A percentile compares a stretch with the other conserved stretches of the same genome.
Evolutionary conservation across 2,113 vertebrate species (phyloP).

Genomic region (Microcebus jonahi): DNA sequence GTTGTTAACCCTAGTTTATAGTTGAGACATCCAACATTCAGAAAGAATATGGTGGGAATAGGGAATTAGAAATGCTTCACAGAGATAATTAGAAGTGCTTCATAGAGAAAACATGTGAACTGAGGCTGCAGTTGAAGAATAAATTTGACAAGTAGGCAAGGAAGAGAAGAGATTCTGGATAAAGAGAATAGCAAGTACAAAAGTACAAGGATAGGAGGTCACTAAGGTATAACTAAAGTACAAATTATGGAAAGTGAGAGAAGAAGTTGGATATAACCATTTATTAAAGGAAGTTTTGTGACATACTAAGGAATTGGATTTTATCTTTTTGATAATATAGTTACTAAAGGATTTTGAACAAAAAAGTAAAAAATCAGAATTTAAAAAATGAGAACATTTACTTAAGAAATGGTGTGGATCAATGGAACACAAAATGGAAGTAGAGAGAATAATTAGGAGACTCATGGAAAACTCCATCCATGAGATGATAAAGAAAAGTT

Average conservation of each 20-base stretch:
- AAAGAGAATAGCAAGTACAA: not conserved
- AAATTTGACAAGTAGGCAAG: not conserved
- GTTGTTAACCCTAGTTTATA: not conserved
- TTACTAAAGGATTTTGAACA: constrained; percentile 27
- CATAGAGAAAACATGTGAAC: not conserved
- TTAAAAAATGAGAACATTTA: not conserved
- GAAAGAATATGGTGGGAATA: not conserved
- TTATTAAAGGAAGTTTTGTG: constrained; percentile 10
- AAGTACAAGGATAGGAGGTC: not conserved
- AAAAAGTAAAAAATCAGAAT: not conserved
- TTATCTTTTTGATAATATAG: constrained; percentile 8
- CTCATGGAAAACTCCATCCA: not conserved
- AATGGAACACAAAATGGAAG: constrained; percentile 16
- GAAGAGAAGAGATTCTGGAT: not conserved
- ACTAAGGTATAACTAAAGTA: not conserved
- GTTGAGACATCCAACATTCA: not conserved
- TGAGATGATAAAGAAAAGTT: not conserved
- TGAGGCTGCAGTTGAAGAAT: constrained; percentile 13
- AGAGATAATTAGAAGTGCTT: constrained; percentile 20
- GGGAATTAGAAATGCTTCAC: constrained; percentile 8
- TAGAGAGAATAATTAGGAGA: not conserved
- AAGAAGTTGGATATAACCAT: not conserved
- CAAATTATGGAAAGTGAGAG: not conserved
- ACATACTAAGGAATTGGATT: not conserved
- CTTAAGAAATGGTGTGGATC: not conserved